phyloP scores from a whole-genome alignment of 2,113 vertebrate species.

The Isichthys henryi region DNA sequence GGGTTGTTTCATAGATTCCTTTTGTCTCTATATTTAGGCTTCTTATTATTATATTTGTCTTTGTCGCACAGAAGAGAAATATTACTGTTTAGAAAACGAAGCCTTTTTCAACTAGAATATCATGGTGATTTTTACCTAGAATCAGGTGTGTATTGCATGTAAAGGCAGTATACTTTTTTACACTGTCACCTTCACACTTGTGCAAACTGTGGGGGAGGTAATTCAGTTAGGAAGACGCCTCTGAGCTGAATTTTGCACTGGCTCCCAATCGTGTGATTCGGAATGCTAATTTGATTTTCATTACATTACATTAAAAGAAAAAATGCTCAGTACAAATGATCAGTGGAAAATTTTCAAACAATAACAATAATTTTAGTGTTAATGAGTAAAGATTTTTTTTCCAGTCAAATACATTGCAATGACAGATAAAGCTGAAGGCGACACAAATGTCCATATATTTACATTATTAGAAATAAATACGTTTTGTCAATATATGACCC shows the following conservation, averaged over 20 bases:
- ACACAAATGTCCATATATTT: background rate
- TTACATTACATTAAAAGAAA: background rate
- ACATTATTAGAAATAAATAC: background rate
- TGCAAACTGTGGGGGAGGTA: background rate
- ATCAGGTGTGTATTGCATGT: background rate
- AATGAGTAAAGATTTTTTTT: background rate
- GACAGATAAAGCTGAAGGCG: background rate
- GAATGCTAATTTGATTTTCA: background rate
- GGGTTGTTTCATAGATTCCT: background rate
- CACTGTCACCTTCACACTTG: slow-evolving; percentile 1
- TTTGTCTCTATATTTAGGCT: background rate
- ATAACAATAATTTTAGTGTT: background rate
- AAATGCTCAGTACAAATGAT: background rate
- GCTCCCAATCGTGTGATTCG: background rate
- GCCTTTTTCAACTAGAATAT: background rate
- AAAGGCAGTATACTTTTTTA: background rate
- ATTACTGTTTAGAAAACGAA: background rate
- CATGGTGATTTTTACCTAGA: background rate
- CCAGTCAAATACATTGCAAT: background rate
- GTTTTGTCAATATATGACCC: background rate
- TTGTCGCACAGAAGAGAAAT: background rate
- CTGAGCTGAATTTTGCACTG: background rate
- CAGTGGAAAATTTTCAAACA: background rate
- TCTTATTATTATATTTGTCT: background rate
- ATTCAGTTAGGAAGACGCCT: background rate